Conservation (phyloP, 2,888 invertebrate species). For the Cantharis rufa region DNA sequence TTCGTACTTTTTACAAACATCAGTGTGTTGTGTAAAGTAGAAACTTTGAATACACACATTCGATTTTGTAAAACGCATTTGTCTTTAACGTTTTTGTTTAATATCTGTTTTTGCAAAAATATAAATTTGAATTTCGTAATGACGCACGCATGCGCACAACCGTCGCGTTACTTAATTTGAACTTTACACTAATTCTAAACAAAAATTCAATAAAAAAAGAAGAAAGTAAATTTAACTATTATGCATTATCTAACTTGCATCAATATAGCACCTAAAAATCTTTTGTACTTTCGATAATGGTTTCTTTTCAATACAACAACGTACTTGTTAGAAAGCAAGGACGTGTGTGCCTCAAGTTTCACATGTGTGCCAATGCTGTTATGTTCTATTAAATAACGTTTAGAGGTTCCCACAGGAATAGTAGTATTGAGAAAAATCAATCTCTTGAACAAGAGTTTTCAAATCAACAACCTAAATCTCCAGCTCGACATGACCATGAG, state of each 20-base stretch:
- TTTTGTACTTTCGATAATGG: constrained; percentile 17
- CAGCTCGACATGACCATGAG: constrained; percentile 16
- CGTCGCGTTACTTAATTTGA: neutral
- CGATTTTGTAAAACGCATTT: neutral
- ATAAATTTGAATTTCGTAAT: neutral
- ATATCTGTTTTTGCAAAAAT: neutral
- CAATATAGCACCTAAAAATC: neutral
- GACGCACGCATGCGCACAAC: neutral
- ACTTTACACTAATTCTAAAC: neutral
- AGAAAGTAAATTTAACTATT: constrained; percentile 2
- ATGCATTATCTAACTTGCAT: neutral
- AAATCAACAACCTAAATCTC: neutral
- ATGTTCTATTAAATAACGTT: constrained; percentile 17
- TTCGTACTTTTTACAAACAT: neutral
- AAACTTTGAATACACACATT: constrained; percentile 23
- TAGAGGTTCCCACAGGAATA: constrained; percentile 5
- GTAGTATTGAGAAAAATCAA: neutral
- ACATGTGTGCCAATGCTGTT: constrained; percentile 17
- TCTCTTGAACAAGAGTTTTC: neutral
- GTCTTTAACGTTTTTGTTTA: neutral
- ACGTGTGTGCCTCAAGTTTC: constrained; percentile 7
- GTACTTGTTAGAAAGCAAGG: constrained; percentile 17
- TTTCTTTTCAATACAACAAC: constrained; percentile 1
- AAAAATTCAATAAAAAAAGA: neutral
- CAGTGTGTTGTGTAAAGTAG: constrained; percentile 24